Conservation (phyloP, 2,113 vertebrate species). For the Ellobius talpinus region DNA sequence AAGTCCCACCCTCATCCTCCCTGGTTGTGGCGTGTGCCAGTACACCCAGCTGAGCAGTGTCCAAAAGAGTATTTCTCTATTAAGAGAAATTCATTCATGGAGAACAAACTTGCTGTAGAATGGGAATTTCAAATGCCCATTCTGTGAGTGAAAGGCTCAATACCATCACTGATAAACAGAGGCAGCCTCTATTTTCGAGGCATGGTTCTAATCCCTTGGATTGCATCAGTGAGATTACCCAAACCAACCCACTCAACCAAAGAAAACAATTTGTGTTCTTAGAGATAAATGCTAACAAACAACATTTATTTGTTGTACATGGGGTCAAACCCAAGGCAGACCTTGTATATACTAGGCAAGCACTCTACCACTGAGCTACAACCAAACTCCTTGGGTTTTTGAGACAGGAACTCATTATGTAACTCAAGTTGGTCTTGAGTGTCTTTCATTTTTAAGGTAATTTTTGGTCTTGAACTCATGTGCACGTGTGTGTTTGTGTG, state of each 20-base stretch:
- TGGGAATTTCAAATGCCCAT: neutral
- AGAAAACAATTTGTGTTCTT: neutral
- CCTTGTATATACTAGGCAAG: neutral
- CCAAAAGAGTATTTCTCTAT: neutral
- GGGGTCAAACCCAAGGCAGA: neutral
- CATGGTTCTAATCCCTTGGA: neutral
- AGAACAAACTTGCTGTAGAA: neutral
- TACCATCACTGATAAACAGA: neutral
- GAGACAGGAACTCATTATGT: neutral
- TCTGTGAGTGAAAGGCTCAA: neutral
- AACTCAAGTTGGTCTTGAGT: neutral
- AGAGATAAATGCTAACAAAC: neutral
- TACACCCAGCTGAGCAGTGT: neutral
- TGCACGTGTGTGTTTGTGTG: too few species aligned
- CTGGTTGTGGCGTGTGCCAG: neutral
- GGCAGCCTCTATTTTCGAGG: neutral
- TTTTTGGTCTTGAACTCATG: neutral
- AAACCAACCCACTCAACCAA: neutral
- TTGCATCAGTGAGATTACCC: neutral
- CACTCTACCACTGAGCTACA: neutral
- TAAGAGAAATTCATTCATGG: neutral
- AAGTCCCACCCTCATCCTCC: neutral
- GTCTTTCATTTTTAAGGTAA: neutral
- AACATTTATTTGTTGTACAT: neutral
- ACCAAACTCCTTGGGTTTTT: neutral